Evolutionary conservation across 2,797 vertebrate species (phyloP).

Genomic region (Synanceia verrucosa): DNA sequence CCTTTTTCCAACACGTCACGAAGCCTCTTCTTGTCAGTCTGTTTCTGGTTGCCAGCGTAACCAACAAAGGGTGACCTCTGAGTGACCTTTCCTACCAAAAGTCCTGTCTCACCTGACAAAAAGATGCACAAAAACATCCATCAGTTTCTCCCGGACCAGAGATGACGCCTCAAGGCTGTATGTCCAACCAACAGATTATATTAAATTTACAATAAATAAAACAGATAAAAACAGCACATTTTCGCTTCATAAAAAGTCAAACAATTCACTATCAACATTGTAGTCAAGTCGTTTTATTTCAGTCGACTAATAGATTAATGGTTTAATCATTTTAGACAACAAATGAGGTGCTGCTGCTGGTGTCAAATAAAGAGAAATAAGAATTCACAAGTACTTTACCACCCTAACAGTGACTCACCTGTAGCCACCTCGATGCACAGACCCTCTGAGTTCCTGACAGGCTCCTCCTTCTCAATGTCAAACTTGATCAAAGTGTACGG

Average conservation of each 20-base stretch:
- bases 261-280: neutral
- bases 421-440: constrained; percentile 84
- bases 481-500: constrained; percentile 88
- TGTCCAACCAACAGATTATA: neutral
- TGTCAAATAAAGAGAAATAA: neutral
- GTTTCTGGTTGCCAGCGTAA: constrained; percentile 85
- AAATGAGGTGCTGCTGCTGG: neutral
- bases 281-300: neutral
- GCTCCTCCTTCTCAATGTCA: constrained; percentile 89
- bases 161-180: neutral
- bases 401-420: constrained; percentile 77
- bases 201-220: neutral
- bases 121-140: neutral
- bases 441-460: constrained; percentile 86
- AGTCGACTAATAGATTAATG: neutral
- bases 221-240: neutral
- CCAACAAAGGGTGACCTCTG: constrained; percentile 85
- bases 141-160: neutral
- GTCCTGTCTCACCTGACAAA: constrained; percentile 86
- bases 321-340: neutral
- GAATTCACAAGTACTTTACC: neutral
- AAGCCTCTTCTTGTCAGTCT: constrained; percentile 90
- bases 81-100: constrained; percentile 87
- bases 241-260: neutral
- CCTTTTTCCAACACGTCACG: constrained; percentile 87